Evolutionary conservation across 2,888 invertebrate genomes (phyloP).

Genomic region (Nemapogon koenigi): DNA sequence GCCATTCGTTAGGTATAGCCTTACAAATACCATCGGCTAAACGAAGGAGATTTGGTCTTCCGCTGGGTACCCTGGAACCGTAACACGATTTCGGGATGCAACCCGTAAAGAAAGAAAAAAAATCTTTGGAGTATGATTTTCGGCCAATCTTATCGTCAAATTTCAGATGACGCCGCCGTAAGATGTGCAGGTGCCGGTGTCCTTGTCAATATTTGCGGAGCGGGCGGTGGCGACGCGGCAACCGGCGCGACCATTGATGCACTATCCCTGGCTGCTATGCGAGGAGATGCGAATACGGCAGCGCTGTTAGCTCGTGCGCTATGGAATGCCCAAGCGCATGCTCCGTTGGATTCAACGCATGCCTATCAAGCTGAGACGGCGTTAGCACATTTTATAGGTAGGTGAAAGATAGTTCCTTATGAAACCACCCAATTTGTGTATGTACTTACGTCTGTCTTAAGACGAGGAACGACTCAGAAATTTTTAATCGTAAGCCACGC

Average conservation of each 20-base stretch:
- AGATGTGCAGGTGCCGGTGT: conserved; percentile 83
- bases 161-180: conserved; percentile 68
- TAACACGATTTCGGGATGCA: too few species aligned
- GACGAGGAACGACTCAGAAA: too few species aligned
- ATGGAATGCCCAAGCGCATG: conserved; percentile 33
- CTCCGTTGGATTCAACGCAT: conserved; percentile 25
- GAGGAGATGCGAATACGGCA: conserved; percentile 22
- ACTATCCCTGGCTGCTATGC: conserved; percentile 20
- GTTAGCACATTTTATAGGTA: conserved; percentile 74
- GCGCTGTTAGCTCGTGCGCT: conserved; percentile 33
- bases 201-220: conserved; percentile 75
- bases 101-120: too few species aligned
- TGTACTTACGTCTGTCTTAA: too few species aligned
- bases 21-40: too few species aligned
- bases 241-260: conserved; percentile 43
- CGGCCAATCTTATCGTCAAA: background rate
- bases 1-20: too few species aligned
- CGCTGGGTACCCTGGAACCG: too few species aligned
- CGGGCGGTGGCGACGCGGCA: conserved; percentile 37
- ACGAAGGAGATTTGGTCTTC: too few species aligned
- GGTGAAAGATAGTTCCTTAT: conserved; percentile 39
- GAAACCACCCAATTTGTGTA: too few species aligned
- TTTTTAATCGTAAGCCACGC: too few species aligned
- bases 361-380: conserved; percentile 35
- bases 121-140: too few species aligned